Evolutionary conservation across 1,140 invertebrate genomes (phyloP).

Genomic region (Apocrypta bakeri): DNA sequence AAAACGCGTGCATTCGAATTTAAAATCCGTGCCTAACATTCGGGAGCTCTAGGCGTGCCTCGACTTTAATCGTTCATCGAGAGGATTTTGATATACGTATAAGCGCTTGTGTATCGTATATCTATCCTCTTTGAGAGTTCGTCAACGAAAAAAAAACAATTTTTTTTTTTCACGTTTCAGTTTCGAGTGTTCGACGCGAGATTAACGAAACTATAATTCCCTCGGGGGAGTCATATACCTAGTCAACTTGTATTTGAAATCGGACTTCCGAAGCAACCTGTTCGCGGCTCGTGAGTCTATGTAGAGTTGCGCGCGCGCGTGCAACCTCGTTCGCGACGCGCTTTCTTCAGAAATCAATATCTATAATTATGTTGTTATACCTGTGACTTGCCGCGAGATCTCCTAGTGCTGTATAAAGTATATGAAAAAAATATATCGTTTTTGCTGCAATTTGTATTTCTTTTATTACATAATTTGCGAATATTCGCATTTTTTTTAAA

Average conservation of each 20-base stretch:
- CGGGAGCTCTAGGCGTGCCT: too few species aligned
- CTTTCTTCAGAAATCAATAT: conserved; percentile 63
- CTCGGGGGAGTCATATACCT: neutral
- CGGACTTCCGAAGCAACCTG: conserved; percentile 40
- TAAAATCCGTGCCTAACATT: too few species aligned
- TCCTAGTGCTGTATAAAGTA: neutral
- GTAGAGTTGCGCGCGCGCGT: neutral
- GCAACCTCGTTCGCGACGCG: conserved; percentile 41
- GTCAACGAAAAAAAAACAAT: neutral
- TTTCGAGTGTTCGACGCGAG: neutral
- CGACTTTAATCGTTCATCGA: too few species aligned
- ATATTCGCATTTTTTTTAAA: neutral
- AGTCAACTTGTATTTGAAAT: neutral
- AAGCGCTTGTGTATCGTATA: too few species aligned
- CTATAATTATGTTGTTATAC: conserved; percentile 64
- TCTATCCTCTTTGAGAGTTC: too few species aligned
- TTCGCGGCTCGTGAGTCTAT: neutral
- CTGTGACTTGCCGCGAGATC: neutral
- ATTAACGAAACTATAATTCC: neutral
- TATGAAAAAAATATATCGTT: neutral
- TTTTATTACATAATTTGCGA: too few species aligned
- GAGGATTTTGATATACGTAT: too few species aligned
- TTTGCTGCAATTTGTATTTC: too few species aligned
- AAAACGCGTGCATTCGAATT: too few species aligned
- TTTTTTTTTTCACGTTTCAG: neutral